Percentiles rank a stretch among this genome's conserved stretches.
phyloP scores from a whole-genome alignment of 2,797 vertebrate species.

The Macropus fuliginosus region DNA sequence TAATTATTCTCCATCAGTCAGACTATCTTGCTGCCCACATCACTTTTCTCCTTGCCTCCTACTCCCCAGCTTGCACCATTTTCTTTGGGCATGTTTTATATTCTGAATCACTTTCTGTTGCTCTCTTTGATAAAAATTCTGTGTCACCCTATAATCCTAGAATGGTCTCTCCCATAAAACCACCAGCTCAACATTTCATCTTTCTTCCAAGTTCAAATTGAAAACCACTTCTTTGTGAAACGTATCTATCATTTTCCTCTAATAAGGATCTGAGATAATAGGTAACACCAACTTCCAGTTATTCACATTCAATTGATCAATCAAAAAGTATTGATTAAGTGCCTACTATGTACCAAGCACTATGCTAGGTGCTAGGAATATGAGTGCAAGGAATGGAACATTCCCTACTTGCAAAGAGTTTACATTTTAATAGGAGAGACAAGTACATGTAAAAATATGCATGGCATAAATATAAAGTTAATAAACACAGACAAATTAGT shows the following conservation, averaged over 20 bases:
- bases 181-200: background rate
- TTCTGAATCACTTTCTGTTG: conserved; percentile 30
- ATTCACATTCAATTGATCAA: background rate
- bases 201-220: background rate
- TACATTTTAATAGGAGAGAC: background rate
- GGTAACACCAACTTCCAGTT: background rate
- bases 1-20: conserved; percentile 12
- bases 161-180: conserved; percentile 32
- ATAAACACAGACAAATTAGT: background rate
- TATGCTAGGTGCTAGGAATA: background rate
- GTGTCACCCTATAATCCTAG: background rate
- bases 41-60: background rate
- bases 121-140: background rate
- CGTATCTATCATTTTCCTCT: background rate
- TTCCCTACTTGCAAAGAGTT: background rate
- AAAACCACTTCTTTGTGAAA: background rate
- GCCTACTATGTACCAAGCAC: background rate
- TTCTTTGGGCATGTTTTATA: conserved; percentile 17
- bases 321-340: background rate
- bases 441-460: background rate
- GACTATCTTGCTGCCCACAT: conserved; percentile 6
- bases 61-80: background rate
- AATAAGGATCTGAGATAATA: background rate
- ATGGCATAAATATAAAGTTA: background rate
- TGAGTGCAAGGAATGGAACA: background rate